Evolutionary conservation across 2,797 vertebrate species (phyloP), one percentile per base, ranked within the genome.

Genomic region (Denticeps clupeoides): DNA sequence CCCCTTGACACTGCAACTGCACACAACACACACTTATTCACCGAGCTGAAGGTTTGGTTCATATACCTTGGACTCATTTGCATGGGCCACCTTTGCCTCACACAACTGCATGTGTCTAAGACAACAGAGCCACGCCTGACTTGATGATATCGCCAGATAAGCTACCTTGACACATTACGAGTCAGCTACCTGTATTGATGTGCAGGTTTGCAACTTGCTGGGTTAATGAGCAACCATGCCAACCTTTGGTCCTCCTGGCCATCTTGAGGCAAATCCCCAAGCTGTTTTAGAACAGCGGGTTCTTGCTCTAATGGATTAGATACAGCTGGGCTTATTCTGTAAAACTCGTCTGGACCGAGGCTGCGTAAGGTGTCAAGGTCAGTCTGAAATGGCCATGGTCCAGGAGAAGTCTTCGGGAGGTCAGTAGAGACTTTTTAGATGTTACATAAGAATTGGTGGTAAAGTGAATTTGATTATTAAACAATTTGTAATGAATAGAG

Each of bases 361-460:
- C 18, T 18, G 35, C 35, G 38, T 38, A 11, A 18, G 12, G 50
- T 35, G 40, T 21, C 49, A 51, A 19, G 61, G 55, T 59, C 52
- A 23, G 49, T 66, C 55, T 51, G 58, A 74, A 49, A 78, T 78
- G 72, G 82, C 85, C 60, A 80, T 88, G 80, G 64, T 87, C 63
- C 81, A 75, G 61, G 46, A 33, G 48, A 86, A 80, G 51, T 65
- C 77, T 58, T 71, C 76, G 60, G 83, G 80, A 89, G 92, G 92
- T 87, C 56, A 65, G 82, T 81, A 56, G 15, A 12, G n/a, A 21
- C n/a, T n/a, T n/a, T n/a, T n/a, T n/a, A n/a, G n/a, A n/a, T n/a
- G n/a, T n/a, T n/a, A n/a, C n/a, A n/a, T n/a, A n/a, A n/a, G n/a
- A n/a, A n/a, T n/a, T n/a, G n/a, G n/a, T n/a, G n/a, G n/a, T n/a